phyloP scores from a whole-genome alignment of 2,888 invertebrate genomes.

The Clitarchus hookeri region DNA sequence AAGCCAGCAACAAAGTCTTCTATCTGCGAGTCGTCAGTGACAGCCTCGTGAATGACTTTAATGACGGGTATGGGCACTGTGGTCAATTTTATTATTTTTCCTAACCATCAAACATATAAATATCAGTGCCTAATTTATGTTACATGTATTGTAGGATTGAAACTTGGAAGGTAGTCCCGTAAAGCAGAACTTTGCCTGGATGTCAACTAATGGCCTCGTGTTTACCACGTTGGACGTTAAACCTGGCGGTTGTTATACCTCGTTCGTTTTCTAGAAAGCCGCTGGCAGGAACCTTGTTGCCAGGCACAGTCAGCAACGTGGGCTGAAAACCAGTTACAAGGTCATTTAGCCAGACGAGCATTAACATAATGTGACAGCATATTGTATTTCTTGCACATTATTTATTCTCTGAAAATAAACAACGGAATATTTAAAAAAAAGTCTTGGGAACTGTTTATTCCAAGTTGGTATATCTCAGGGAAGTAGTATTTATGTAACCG shows the following conservation, averaged over 20 bases:
- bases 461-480: background rate
- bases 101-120: too few relatives aligned
- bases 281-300: background rate
- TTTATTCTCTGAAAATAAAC: background rate
- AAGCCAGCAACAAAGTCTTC: too few relatives aligned
- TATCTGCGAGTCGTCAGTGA: too few relatives aligned
- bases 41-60: too few relatives aligned
- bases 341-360: background rate
- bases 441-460: background rate
- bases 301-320: background rate
- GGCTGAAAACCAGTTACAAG: background rate
- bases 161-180: too few relatives aligned
- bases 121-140: too few relatives aligned
- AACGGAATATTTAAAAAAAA: background rate
- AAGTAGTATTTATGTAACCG: background rate
- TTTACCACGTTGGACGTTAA: too few relatives aligned
- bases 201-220: too few relatives aligned
- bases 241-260: background rate
- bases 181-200: too few relatives aligned
- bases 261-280: background rate
- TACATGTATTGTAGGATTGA: too few relatives aligned
- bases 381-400: background rate
- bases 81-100: too few relatives aligned
- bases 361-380: constrained; percentile 1
- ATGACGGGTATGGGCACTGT: too few relatives aligned